Evolutionary conservation across 1,140 invertebrate genomes (phyloP).

Genomic region (Cecropterus lyciades): DNA sequence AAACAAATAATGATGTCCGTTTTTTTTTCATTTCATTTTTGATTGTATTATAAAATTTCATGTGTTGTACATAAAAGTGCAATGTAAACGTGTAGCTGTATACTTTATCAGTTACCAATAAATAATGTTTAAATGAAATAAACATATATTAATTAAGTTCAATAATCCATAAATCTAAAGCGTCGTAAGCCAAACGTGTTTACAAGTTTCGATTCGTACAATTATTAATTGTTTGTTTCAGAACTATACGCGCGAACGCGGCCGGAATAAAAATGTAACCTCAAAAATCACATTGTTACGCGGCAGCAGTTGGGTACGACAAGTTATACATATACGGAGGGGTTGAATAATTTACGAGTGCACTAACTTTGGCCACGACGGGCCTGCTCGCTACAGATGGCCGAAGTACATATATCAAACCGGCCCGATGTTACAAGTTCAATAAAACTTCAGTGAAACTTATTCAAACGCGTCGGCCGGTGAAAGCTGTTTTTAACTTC

Average conservation of each 20-base stretch:
- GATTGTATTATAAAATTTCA: no score
- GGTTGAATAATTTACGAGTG: constrained; percentile 82
- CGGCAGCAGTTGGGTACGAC: constrained; percentile 64
- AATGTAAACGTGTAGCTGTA: no score
- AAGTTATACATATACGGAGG: constrained; percentile 63
- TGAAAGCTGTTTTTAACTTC: constrained; percentile 84
- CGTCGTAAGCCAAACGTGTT: neutral
- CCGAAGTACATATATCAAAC: constrained; percentile 77
- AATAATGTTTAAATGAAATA: no score
- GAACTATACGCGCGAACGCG: constrained; percentile 18
- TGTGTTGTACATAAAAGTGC: no score
- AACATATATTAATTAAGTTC: no score
- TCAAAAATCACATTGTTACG: constrained; percentile 59
- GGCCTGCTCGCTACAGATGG: constrained; percentile 63
- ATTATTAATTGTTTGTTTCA: constrained; percentile 35
- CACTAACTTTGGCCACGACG: constrained; percentile 70
- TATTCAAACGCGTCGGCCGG: constrained; percentile 83
- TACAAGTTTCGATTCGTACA: constrained; percentile 4
- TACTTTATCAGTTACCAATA: no score
- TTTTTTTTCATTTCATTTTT: no score
- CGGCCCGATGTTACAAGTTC: constrained; percentile 79
- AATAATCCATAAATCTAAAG: no score
- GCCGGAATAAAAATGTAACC: constrained; percentile 34
- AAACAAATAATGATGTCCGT: no score
- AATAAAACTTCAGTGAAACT: constrained; percentile 81